These are phyloP conservation scores for Belgica antarctica DNA, from an alignment of 2,888 invertebrate genomes.

Conservation along the genomic window DNA sequence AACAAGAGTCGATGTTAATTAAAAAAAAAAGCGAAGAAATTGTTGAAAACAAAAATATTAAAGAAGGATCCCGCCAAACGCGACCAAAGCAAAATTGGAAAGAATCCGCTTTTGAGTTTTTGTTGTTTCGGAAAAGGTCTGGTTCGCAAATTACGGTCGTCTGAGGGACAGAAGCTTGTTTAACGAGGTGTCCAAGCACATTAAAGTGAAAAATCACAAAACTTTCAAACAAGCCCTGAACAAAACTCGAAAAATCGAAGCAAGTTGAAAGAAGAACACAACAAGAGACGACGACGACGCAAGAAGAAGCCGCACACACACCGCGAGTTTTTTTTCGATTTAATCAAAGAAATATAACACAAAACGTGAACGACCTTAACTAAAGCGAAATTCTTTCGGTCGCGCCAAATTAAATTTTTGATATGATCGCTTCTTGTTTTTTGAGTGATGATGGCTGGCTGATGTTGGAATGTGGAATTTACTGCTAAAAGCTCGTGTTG, in stretches of 20 bases:
- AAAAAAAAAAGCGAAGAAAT: conserved; percentile 4
- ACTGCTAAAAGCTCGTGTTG: not conserved
- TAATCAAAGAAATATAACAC: conserved; percentile 30
- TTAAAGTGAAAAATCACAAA: no score
- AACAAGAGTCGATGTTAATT: conserved; percentile 17
- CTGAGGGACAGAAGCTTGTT: no score
- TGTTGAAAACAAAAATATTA: not conserved
- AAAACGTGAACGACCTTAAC: conserved; percentile 32
- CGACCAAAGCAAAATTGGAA: conserved; percentile 17
- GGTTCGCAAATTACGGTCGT: no score
- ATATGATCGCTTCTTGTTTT: conserved; percentile 27
- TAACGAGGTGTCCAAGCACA: no score
- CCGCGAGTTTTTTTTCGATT: conserved; percentile 8
- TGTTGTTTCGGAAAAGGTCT: not conserved
- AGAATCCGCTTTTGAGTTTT: conserved; percentile 13
- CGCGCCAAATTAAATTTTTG: conserved; percentile 28
- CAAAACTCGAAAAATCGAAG: not conserved
- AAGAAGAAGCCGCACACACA: not conserved
- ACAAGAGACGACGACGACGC: not conserved
- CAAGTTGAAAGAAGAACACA: not conserved
- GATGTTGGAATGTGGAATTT: conserved; percentile 15
- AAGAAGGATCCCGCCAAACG: conserved; percentile 20
- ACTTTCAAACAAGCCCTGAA: no score
- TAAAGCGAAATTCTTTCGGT: conserved; percentile 24
- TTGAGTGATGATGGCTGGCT: conserved; percentile 25